Percentiles rank a stretch among this genome's conserved stretches.
Conservation (phyloP, 2,888 invertebrate species). For the Stictocephala bisonia region DNA sequence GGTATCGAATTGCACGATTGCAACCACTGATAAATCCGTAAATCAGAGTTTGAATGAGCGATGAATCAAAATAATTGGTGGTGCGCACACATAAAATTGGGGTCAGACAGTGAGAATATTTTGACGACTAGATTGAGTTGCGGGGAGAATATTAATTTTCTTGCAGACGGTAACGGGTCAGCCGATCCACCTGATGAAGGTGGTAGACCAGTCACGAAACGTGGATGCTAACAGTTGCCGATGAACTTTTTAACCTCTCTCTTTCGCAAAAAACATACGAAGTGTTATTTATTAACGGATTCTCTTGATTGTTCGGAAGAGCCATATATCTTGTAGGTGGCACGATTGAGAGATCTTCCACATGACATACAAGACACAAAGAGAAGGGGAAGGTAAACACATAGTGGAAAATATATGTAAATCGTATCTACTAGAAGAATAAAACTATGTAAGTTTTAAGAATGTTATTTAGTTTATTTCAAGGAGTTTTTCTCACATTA, state of each 20-base stretch:
- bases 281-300: not conserved
- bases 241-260: not conserved
- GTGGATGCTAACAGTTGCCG: not conserved
- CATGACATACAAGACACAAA: too few relatives aligned
- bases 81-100: not conserved
- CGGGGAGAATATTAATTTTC: slow-evolving; percentile 30
- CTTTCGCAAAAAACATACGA: not conserved
- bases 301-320: too few relatives aligned
- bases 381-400: too few relatives aligned
- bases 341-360: too few relatives aligned
- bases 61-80: slow-evolving; percentile 41
- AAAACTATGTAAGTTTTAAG: too few relatives aligned
- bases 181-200: slow-evolving; percentile 15
- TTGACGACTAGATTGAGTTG: slow-evolving; percentile 37
- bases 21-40: slow-evolving; percentile 26
- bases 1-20: not conserved
- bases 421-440: too few relatives aligned
- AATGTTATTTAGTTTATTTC: too few relatives aligned
- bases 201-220: slow-evolving; percentile 12
- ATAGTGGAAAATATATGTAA: too few relatives aligned
- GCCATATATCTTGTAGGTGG: too few relatives aligned
- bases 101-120: slow-evolving; percentile 30
- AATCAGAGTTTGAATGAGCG: slow-evolving; percentile 16
- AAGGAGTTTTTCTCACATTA: too few relatives aligned
- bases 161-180: not conserved